A percentile compares a stretch with the other conserved stretches of the same genome.
phyloP scores from a whole-genome alignment of 1,140 invertebrate genomes.

The Lethrus apterus region DNA sequence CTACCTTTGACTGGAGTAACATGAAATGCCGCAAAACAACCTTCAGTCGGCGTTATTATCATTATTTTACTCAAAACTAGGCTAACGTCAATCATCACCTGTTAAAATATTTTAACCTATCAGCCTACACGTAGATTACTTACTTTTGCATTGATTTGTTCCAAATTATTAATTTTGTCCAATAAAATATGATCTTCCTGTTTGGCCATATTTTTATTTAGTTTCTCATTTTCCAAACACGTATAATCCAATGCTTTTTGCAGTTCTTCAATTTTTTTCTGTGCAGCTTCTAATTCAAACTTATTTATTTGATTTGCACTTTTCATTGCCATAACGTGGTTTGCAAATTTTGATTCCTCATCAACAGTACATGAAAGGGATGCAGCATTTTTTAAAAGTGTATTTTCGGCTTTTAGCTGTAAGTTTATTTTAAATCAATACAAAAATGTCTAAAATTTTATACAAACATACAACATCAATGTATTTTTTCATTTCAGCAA shows the following conservation, averaged over 20 bases:
- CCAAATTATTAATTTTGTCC: no score
- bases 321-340: background rate
- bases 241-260: constrained; percentile 7
- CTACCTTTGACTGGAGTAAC: no score
- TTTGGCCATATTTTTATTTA: constrained; percentile 8
- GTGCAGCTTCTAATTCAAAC: constrained; percentile 19
- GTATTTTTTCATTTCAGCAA: constrained; percentile 44
- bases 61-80: no score
- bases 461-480: constrained; percentile 32
- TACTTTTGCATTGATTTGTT: no score
- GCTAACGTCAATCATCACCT: no score
- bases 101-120: no score
- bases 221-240: background rate
- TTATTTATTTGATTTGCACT: constrained; percentile 16
- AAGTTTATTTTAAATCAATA: constrained; percentile 3
- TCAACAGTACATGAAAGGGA: background rate
- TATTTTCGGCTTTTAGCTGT: constrained; percentile 23
- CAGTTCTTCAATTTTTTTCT: constrained; percentile 15
- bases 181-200: no score
- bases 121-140: no score
- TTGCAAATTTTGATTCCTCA: constrained; percentile 3
- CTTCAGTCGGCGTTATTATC: no score
- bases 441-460: background rate
- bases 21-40: no score
- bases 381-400: constrained; percentile 7